Percentiles rank a stretch among this genome's conserved stretches.
Evolutionary conservation across 2,888 invertebrate genomes (phyloP).

Genomic region (Thecophora atra): DNA sequence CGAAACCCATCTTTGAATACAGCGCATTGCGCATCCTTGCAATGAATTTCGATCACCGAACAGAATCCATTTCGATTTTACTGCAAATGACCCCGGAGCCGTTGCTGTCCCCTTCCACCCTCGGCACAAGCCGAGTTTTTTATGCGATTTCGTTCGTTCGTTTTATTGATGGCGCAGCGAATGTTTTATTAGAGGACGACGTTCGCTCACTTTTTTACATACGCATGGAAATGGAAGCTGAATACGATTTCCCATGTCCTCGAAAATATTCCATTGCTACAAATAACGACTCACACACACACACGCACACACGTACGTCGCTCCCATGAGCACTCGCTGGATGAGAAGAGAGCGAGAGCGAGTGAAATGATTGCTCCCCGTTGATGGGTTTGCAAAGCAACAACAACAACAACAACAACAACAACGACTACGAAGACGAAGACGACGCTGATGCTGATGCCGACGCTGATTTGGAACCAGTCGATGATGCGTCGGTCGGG

Average conservation of each 20-base stretch:
- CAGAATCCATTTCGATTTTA: constrained; percentile 27
- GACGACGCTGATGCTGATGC: not conserved
- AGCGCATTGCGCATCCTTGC: constrained; percentile 18
- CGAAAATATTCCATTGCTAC: constrained; percentile 3
- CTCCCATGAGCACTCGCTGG: not conserved
- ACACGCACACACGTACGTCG: constrained; percentile 6
- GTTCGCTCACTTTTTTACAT: constrained; percentile 23
- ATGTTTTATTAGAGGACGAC: constrained; percentile 29
- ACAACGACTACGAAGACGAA: too few species aligned
- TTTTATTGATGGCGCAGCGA: constrained; percentile 35
- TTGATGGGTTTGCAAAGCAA: constrained; percentile 26
- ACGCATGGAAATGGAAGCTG: constrained; percentile 9
- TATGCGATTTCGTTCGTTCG: constrained; percentile 30
- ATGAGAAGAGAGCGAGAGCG: too few species aligned
- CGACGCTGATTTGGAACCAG: not conserved
- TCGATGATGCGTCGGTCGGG: constrained; percentile 24
- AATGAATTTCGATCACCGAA: constrained; percentile 28
- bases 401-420: not conserved
- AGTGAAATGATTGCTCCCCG: constrained; percentile 21
- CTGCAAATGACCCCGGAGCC: too few species aligned
- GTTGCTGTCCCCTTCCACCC: constrained; percentile 31
- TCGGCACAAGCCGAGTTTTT: constrained; percentile 18
- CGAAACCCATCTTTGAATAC: constrained; percentile 10
- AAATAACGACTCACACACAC: constrained; percentile 28
- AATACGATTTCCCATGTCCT: constrained; percentile 33